These are phyloP conservation scores for Leptoclinus maculatus DNA, from an alignment of 2,797 vertebrate species.

Conservation along the genomic window DNA sequence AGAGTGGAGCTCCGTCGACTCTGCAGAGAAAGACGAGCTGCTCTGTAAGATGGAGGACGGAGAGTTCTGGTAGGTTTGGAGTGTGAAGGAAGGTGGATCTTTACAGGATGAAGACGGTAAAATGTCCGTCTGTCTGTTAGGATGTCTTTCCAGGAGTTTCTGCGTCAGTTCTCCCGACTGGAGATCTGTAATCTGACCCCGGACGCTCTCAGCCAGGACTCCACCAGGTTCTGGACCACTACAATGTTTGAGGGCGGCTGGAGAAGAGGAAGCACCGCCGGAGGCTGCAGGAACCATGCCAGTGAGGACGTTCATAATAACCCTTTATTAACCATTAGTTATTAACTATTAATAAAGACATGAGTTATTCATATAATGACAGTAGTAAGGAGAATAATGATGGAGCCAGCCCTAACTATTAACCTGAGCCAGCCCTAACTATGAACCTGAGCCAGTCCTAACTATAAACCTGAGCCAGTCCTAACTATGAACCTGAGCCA, in stretches of 20 bases:
- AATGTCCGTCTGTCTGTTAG: slow-evolving; percentile 50
- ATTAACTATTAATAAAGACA: background rate
- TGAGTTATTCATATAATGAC: too few species aligned
- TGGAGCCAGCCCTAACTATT: too few species aligned
- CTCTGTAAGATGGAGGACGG: slow-evolving; percentile 91
- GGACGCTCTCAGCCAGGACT: slow-evolving; percentile 73
- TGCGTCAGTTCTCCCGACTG: slow-evolving; percentile 77
- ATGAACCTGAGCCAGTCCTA: too few species aligned
- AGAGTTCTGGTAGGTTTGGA: slow-evolving; percentile 91
- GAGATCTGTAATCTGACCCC: slow-evolving; percentile 86
- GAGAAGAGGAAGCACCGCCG: slow-evolving; percentile 80
- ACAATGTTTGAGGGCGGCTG: slow-evolving; percentile 76
- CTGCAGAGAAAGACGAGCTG: slow-evolving; percentile 82
- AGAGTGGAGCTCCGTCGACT: slow-evolving; percentile 88
- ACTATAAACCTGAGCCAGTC: too few species aligned
- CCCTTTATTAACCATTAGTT: background rate
- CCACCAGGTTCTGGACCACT: slow-evolving; percentile 70
- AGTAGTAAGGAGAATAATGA: too few species aligned
- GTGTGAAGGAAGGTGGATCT: background rate
- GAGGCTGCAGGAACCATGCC: slow-evolving; percentile 82
- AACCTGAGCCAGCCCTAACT: too few species aligned
- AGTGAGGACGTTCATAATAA: slow-evolving; percentile 75
- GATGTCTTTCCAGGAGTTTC: slow-evolving; percentile 83
- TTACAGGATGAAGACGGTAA: background rate
- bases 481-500: too few species aligned